Base-by-base conservation (phyloP, 2,888 invertebrate genomes). In the Tigriopus californicus region DNA sequence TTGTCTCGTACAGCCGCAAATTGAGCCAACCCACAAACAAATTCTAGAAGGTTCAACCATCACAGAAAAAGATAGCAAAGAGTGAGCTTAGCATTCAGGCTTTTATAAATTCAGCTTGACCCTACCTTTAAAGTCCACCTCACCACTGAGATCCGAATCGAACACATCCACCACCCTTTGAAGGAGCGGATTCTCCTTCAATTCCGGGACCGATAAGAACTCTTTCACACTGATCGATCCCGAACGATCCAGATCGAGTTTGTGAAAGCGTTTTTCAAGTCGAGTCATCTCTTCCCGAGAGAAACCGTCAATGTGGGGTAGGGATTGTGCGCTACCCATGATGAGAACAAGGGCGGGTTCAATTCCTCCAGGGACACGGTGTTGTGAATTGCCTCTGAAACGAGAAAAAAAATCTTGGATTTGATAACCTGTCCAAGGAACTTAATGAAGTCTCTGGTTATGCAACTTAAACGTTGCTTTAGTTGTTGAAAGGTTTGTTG, bases 131-230 rank as follows among this genome's bases (percentile, higher is more conserved):
- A 58, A 58, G 44, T 58, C 58, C 10, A 58, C 47, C 13, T 58
- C 58, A 15, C 58, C 58, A 33, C 49, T 58, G 48, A 25, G 22
- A 33, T 58, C 49, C 13, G 46, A 40, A 40, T 58, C 58, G 20
- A 58, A 46, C n/a, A 58, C 24, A 15, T 42, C 58, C 11, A 58
- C 58, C 18, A 58, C 58, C 2, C 58, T 22, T 15, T 58, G 48
- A 15, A 58, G 33, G 8, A 58, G 49, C 15, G 58, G 58, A 25
- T 58, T 58, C 33, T 58, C 58, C 41, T 57, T 54, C 54, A 54
- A 33, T 22, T 54, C 54, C 13, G 54, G 54, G 13, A 54, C 40
- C 1, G 54, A 54, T 10, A 54, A 20, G 15, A 54, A 54, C 22
- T 54, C 54, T 11, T 41, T 41, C 1, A 54, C 40, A 41, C 47